These are phyloP conservation scores for Tragelaphus strepsiceros DNA, from an alignment of 2,113 vertebrate species.

Conservation along the genomic window DNA sequence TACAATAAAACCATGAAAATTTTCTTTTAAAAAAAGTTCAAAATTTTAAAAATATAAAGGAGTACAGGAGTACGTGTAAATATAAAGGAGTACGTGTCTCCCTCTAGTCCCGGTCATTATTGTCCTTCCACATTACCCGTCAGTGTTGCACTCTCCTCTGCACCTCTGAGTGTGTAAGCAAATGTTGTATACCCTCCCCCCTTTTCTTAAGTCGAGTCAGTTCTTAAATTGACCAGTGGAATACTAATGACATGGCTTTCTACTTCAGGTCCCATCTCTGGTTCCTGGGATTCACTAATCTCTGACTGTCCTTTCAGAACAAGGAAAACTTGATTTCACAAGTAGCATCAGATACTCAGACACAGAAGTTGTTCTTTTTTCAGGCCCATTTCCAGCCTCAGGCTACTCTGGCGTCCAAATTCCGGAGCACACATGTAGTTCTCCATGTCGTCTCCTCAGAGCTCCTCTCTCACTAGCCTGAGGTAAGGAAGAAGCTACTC, in stretches of 20 bases:
- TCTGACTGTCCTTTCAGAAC: not conserved
- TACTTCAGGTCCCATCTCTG: not conserved
- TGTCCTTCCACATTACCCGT: not conserved
- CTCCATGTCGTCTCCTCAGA: not conserved
- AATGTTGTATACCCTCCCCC: not conserved
- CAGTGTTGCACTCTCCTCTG: not conserved
- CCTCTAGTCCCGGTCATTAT: not conserved
- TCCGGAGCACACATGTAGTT: not conserved
- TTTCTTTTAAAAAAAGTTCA: conserved; percentile 82
- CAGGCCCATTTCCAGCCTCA: not conserved
- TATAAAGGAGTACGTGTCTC: not conserved
- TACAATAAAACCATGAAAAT: conserved; percentile 95
- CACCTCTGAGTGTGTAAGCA: not conserved
- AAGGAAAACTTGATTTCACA: not conserved
- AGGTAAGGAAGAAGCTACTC: not conserved
- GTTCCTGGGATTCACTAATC: not conserved
- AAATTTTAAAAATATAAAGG: not conserved
- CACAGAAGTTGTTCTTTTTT: not conserved
- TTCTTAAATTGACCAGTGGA: not conserved
- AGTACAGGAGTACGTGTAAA: not conserved
- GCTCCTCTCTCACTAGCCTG: not conserved
- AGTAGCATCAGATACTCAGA: not conserved
- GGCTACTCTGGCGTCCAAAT: not conserved
- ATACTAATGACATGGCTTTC: not conserved
- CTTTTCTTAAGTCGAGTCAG: not conserved